Conservation (phyloP, 2,888 invertebrate genomes). For the Cephus rjabovi region DNA sequence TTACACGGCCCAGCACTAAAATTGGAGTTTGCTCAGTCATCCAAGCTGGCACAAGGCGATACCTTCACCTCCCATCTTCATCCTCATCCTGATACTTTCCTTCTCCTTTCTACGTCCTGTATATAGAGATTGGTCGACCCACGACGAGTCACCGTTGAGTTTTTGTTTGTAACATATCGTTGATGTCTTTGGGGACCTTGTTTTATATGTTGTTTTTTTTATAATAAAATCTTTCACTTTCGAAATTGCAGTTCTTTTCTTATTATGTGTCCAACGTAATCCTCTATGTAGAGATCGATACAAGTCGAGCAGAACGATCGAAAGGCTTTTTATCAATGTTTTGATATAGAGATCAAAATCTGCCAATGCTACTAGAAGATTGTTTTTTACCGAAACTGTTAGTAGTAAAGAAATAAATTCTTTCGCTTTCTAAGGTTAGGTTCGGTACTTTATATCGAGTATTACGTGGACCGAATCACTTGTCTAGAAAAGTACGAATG, state of each 20-base stretch:
- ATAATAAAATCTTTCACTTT: conserved; percentile 11
- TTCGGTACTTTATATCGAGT: neutral
- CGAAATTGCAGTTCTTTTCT: neutral
- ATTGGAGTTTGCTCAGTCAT: neutral
- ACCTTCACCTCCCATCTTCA: neutral
- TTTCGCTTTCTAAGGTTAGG: neutral
- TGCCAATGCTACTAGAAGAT: no score
- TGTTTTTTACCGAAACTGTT: no score
- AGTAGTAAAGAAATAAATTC: no score
- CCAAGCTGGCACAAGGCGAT: neutral
- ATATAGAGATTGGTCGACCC: neutral
- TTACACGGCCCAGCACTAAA: conserved; percentile 31
- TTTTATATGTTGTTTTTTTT: conserved; percentile 19
- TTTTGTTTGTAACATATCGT: conserved; percentile 18
- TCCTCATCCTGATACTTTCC: neutral
- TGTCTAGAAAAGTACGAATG: neutral
- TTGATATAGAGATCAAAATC: no score
- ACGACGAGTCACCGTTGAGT: conserved; percentile 21
- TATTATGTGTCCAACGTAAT: neutral
- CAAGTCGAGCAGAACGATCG: neutral
- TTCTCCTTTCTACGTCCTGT: neutral
- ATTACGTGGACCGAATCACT: neutral
- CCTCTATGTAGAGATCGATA: neutral
- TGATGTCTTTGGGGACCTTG: neutral
- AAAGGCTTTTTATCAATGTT: neutral